Conservation (phyloP, 1,140 invertebrate species). For the Apis mellifera region DNA sequence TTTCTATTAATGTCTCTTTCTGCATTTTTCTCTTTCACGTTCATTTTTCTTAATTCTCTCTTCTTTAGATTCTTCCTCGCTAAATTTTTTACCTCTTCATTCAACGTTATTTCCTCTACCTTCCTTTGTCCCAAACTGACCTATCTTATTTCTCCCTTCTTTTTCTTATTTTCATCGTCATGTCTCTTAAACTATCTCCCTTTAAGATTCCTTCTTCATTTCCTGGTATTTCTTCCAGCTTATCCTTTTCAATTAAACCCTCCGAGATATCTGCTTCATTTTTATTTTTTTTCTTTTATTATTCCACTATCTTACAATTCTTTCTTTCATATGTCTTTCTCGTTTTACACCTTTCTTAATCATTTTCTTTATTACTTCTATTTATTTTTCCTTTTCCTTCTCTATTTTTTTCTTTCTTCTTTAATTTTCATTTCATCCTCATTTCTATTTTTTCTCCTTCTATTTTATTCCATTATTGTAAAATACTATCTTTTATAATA, state of each 20-base stretch:
- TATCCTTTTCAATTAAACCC: neutral
- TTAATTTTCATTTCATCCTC: too few relatives aligned
- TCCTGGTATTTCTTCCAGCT: neutral
- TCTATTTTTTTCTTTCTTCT: too few relatives aligned
- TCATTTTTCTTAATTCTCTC: neutral
- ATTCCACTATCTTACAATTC: neutral
- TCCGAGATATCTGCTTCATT: neutral
- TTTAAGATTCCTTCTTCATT: neutral
- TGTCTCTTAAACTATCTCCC: neutral
- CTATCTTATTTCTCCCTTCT: neutral
- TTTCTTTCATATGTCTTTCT: too few relatives aligned
- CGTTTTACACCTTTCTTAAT: neutral
- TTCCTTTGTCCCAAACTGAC: neutral
- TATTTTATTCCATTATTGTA: neutral
- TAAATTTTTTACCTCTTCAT: neutral
- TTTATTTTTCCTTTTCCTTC: neutral
- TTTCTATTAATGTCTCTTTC: neutral
- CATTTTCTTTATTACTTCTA: neutral
- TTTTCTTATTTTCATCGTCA: too few relatives aligned
- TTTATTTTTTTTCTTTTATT: neutral
- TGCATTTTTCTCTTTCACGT: neutral
- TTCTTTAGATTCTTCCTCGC: neutral
- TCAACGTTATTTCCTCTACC: neutral
- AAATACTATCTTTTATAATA: neutral
- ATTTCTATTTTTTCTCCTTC: neutral